Evolutionary conservation across 2,888 invertebrate genomes (phyloP).

Genomic region (Dryomyza anilis): DNA sequence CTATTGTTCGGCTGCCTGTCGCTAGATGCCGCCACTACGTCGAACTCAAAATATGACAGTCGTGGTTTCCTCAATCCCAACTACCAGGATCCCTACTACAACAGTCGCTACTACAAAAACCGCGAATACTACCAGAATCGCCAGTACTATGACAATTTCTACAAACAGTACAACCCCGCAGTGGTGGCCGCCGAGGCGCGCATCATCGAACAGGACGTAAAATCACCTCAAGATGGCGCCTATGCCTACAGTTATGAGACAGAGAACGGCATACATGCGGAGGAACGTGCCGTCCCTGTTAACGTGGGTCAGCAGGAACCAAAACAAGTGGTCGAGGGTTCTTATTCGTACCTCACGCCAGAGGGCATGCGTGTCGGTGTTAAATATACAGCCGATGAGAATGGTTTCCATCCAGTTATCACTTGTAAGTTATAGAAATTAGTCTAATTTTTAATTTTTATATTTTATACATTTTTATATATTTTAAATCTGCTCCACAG

Average conservation of each 20-base stretch:
- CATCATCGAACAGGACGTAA: conserved; percentile 41
- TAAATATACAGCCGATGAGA: conserved; percentile 52
- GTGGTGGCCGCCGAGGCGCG: conserved; percentile 45
- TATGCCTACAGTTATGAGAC: conserved; percentile 53
- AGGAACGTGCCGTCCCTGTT: conserved; percentile 47
- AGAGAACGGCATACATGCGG: conserved; percentile 54
- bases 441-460: neutral
- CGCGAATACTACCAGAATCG: conserved; percentile 45
- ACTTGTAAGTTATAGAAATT: conserved; percentile 46
- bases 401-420: conserved; percentile 51
- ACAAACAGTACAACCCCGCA: conserved; percentile 46
- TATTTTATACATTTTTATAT: neutral
- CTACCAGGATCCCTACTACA: conserved; percentile 42
- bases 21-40: neutral
- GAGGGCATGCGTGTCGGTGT: conserved; percentile 54
- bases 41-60: conserved; percentile 10
- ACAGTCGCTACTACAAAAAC: conserved; percentile 45
- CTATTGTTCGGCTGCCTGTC: neutral
- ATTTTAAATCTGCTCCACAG: conserved; percentile 33
- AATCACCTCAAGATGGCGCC: conserved; percentile 43
- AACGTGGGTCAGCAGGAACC: conserved; percentile 38
- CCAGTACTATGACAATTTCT: conserved; percentile 47
- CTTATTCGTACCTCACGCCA: conserved; percentile 52
- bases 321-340: conserved; percentile 49
- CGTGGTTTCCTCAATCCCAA: conserved; percentile 40